These are phyloP conservation scores for Synanthedon myopaeformis DNA, from an alignment of 2,888 invertebrate species.

Conservation along the genomic window DNA sequence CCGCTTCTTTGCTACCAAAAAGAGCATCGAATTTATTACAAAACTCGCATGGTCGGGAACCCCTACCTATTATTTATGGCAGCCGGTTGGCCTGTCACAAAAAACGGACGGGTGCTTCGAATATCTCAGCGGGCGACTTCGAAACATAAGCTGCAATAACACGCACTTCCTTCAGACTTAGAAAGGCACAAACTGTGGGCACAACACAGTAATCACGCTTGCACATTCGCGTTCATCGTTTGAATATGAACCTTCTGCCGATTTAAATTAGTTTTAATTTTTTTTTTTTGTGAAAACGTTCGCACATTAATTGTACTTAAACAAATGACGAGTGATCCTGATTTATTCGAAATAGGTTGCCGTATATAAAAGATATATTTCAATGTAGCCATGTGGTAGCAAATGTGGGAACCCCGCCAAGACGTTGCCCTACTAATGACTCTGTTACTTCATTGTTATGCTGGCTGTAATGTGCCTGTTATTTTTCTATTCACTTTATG, in stretches of 20 bases:
- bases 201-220: conserved; percentile 22
- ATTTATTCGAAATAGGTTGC: conserved; percentile 60
- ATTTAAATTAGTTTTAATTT: background rate
- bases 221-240: conserved; percentile 22
- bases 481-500: background rate
- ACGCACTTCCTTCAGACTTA: conserved; percentile 57
- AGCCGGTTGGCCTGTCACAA: conserved; percentile 68
- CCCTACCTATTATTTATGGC: conserved; percentile 71
- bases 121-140: conserved; percentile 66
- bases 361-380: conserved; percentile 43
- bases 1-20: conserved; percentile 61
- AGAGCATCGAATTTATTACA: conserved; percentile 69
- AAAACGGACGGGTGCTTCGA: conserved; percentile 66
- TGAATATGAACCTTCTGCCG: background rate
- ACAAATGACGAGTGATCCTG: conserved; percentile 44
- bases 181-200: conserved; percentile 14
- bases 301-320: background rate
- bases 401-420: conserved; percentile 69
- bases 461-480: conserved; percentile 21
- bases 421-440: conserved; percentile 60
- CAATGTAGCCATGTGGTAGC: conserved; percentile 61
- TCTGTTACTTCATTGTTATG: conserved; percentile 59
- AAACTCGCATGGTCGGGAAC: conserved; percentile 57
- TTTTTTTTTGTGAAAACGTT: background rate
- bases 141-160: conserved; percentile 68